Evolutionary conservation across 2,797 vertebrate species (phyloP).

Genomic region (Spinibarbus caldwelli): DNA sequence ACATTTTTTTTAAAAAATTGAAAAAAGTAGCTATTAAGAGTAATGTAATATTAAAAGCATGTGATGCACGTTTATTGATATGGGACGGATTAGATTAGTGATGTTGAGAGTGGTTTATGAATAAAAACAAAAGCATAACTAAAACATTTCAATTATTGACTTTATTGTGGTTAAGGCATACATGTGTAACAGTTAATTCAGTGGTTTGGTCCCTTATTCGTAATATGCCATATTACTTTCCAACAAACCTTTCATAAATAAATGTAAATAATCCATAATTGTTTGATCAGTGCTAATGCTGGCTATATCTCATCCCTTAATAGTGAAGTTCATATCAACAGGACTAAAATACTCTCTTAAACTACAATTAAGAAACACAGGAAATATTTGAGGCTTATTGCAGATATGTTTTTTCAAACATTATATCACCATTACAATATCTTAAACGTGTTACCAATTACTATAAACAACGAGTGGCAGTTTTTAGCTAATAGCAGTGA

Average conservation of each 20-base stretch:
- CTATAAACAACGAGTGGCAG: slow-evolving; percentile 52
- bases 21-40: neutral
- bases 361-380: slow-evolving; percentile 10
- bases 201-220: slow-evolving; percentile 23
- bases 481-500: slow-evolving; percentile 28
- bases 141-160: neutral
- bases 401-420: neutral
- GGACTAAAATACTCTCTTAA: slow-evolving; percentile 9
- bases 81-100: slow-evolving; percentile 66
- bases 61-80: slow-evolving; percentile 72
- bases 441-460: slow-evolving; percentile 56
- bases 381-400: neutral
- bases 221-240: slow-evolving; percentile 16
- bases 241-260: neutral
- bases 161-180: slow-evolving; percentile 56
- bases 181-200: slow-evolving; percentile 22
- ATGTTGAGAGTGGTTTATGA: slow-evolving; percentile 22
- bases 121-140: slow-evolving; percentile 6
- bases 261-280: neutral
- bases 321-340: neutral
- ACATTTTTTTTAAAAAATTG: no score
- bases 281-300: neutral
- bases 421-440: slow-evolving; percentile 19
- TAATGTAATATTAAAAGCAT: neutral
- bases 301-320: neutral